These are phyloP conservation scores for Platichthys flesus DNA, from an alignment of 2,113 vertebrate species.

Conservation along the genomic window DNA sequence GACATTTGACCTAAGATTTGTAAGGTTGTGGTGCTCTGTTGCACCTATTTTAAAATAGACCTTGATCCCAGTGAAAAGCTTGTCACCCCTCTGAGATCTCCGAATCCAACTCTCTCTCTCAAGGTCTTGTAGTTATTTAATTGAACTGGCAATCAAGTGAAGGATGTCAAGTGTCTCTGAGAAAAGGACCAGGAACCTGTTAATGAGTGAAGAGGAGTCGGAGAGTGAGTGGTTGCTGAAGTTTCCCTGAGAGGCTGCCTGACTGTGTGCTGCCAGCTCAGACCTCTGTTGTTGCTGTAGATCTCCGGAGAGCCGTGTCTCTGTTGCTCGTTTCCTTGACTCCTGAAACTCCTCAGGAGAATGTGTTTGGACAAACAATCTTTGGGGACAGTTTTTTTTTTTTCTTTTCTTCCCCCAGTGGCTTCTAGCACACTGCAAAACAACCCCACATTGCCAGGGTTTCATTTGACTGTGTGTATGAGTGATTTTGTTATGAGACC, in stretches of 20 bases:
- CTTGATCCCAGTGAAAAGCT: conserved; percentile 5
- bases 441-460: conserved; percentile 32
- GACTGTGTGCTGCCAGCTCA: conserved; percentile 28
- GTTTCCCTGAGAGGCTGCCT: conserved; percentile 33
- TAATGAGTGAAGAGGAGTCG: conserved; percentile 45
- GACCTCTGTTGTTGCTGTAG: conserved; percentile 49
- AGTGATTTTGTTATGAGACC: not conserved
- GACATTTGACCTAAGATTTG: not conserved
- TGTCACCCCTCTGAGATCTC: conserved; percentile 5
- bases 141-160: conserved; percentile 57
- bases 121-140: conserved; percentile 22
- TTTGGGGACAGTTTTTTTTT: conserved; percentile 38
- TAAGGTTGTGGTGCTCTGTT: not conserved
- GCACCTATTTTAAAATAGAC: conserved; percentile 4
- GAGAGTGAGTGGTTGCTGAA: conserved; percentile 41
- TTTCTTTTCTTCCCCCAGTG: conserved; percentile 15
- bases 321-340: conserved; percentile 80
- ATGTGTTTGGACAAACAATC: conserved; percentile 71
- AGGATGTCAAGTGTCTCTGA: conserved; percentile 53
- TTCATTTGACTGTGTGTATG: not conserved
- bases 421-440: conserved; percentile 51
- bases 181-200: conserved; percentile 53
- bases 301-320: conserved; percentile 52
- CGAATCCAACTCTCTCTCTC: conserved; percentile 7
- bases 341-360: conserved; percentile 71